phyloP scores from a whole-genome alignment of 1,140 invertebrate genomes.

The Riptortus pedestris region DNA sequence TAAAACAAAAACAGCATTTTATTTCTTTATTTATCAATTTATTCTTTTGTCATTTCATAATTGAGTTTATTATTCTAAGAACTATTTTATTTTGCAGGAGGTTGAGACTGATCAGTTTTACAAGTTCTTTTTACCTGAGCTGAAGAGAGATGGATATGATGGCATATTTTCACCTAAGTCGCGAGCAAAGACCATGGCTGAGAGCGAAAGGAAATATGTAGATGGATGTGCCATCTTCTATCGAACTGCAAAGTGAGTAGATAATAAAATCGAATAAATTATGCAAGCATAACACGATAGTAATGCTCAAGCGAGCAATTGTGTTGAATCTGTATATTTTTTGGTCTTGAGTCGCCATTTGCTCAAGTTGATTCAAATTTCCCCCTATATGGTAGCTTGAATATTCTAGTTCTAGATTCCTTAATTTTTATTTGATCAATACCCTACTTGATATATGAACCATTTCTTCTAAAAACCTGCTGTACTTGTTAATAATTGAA shows the following conservation, averaged over 20 bases:
- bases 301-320: no score
- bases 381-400: no score
- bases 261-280: neutral
- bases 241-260: conserved; percentile 78
- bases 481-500: no score
- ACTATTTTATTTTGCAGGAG: conserved; percentile 51
- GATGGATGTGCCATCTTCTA: conserved; percentile 99
- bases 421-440: no score
- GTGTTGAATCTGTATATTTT: no score
- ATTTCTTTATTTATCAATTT: no score
- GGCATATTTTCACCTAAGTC: conserved; percentile 99
- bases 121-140: conserved; percentile 88
- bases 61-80: neutral
- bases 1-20: no score
- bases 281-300: neutral
- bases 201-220: conserved; percentile 92
- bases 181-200: conserved; percentile 94
- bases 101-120: conserved; percentile 99
- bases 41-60: neutral
- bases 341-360: no score
- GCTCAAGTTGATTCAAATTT: no score
- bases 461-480: no score
- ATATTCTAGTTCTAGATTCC: no score
- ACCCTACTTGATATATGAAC: no score
- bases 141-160: conserved; percentile 86